phyloP scores from a whole-genome alignment of 1,140 invertebrate genomes.

The Papilio polytes region DNA sequence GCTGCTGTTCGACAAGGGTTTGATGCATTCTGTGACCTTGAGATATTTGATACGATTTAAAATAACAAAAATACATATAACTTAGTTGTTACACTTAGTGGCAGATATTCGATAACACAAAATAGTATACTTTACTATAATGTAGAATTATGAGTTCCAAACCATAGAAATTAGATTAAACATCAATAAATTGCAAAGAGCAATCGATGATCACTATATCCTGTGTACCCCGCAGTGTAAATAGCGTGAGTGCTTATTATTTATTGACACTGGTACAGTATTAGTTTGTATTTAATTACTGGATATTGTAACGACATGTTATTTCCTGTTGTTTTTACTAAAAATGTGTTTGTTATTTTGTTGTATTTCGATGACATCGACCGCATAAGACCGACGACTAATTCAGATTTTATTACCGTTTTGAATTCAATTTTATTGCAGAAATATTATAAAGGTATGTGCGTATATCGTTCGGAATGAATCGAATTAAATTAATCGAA shows the following conservation, averaged over 20 bases:
- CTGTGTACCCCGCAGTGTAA: neutral
- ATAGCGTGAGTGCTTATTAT: neutral
- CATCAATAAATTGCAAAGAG: neutral
- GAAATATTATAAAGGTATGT: too few species aligned
- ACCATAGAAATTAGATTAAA: too few species aligned
- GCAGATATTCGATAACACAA: too few species aligned
- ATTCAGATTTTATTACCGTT: neutral
- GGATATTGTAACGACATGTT: neutral
- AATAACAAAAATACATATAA: too few species aligned
- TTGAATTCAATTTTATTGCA: too few species aligned
- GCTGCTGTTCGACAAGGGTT: neutral
- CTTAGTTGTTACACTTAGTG: too few species aligned
- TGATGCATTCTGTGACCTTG: neutral
- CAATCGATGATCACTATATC: neutral
- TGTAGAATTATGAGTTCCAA: too few species aligned
- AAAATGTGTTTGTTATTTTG: neutral
- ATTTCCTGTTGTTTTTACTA: conserved; percentile 3
- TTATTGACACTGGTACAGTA: neutral
- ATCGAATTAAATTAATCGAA: too few species aligned
- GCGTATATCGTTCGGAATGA: too few species aligned
- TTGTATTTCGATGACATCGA: neutral
- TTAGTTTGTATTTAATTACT: neutral
- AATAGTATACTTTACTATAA: too few species aligned
- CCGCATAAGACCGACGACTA: neutral
- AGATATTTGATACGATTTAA: neutral